These are phyloP conservation scores for Carapus acus DNA, from an alignment of 2,797 vertebrate species.

Conservation along the genomic window DNA sequence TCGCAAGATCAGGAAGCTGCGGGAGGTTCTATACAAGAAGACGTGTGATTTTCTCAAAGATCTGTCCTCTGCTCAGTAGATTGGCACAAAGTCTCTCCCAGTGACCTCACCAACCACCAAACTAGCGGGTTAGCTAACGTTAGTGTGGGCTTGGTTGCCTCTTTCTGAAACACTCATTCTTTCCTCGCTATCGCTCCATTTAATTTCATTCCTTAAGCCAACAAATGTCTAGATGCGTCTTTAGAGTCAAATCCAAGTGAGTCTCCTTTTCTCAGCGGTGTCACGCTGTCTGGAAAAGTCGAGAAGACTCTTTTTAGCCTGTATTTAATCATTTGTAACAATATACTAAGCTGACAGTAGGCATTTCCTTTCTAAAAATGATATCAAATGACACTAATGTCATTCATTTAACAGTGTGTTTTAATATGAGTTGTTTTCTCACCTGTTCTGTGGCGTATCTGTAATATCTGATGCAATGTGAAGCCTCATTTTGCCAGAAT, in stretches of 20 bases:
- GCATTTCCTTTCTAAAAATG: constrained; percentile 34
- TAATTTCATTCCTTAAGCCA: constrained; percentile 4
- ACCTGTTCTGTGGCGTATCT: constrained; percentile 25
- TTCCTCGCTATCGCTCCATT: constrained; percentile 4
- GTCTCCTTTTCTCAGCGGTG: not conserved
- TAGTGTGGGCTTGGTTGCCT: constrained; percentile 11
- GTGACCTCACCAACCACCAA: constrained; percentile 52
- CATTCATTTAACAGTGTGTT: constrained; percentile 31
- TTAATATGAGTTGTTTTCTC: constrained; percentile 29
- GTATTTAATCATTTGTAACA: constrained; percentile 43
- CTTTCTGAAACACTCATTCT: constrained; percentile 3
- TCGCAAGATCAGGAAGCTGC: constrained; percentile 86
- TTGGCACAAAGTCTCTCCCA: constrained; percentile 10
- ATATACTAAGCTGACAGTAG: constrained; percentile 44
- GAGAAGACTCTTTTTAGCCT: constrained; percentile 42
- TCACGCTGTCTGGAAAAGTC: constrained; percentile 21
- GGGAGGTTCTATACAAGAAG: constrained; percentile 89
- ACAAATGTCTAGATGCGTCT: not conserved
- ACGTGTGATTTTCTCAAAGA: constrained; percentile 93
- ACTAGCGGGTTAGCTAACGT: constrained; percentile 14
- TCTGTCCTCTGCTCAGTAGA: constrained; percentile 78
- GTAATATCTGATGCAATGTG: constrained; percentile 34
- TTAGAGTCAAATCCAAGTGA: constrained; percentile 4
- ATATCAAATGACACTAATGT: constrained; percentile 37
- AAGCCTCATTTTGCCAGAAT: constrained; percentile 63